Evolutionary conservation across 1,140 invertebrate genomes (phyloP).

Genomic region (Micrasema longulum): DNA sequence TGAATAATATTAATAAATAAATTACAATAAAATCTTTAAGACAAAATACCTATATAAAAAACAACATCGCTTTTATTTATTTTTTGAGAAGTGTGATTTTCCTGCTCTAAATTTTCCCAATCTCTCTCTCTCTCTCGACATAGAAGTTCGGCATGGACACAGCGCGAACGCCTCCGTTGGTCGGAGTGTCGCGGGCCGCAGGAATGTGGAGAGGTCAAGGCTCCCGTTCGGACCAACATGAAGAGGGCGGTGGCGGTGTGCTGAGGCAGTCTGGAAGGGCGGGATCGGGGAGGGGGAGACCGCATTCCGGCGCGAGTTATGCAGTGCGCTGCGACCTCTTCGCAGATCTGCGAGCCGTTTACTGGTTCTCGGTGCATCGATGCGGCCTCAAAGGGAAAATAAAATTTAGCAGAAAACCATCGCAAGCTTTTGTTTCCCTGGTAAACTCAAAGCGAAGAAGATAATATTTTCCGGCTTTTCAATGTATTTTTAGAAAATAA

Average conservation of each 20-base stretch:
- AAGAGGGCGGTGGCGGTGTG: not conserved
- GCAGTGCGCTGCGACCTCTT: slow-evolving; percentile 35
- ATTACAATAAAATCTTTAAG: no score
- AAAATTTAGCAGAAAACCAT: not conserved
- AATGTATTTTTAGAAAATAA: no score
- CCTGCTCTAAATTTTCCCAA: slow-evolving; percentile 11
- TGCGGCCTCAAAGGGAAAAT: slow-evolving; percentile 9
- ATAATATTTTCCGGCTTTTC: no score
- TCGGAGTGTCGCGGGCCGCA: slow-evolving; percentile 32
- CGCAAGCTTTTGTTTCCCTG: no score
- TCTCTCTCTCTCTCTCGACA: no score
- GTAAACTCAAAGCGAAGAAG: no score
- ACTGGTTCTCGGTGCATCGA: slow-evolving; percentile 6
- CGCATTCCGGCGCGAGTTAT: slow-evolving; percentile 52
- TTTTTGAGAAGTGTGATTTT: no score
- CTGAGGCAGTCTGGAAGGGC: slow-evolving; percentile 19
- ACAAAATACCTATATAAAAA: no score
- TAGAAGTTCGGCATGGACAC: slow-evolving; percentile 9
- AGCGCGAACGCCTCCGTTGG: slow-evolving; percentile 18
- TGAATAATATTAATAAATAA: no score
- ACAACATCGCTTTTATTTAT: no score
- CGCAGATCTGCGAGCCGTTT: slow-evolving; percentile 7
- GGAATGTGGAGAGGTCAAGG: slow-evolving; percentile 53
- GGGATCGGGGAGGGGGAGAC: slow-evolving; percentile 28
- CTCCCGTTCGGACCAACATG: slow-evolving; percentile 19